A percentile compares a stretch with the other conserved stretches of the same genome.
Conservation (phyloP, 2,797 vertebrate species). For the Pteropus rufus region DNA sequence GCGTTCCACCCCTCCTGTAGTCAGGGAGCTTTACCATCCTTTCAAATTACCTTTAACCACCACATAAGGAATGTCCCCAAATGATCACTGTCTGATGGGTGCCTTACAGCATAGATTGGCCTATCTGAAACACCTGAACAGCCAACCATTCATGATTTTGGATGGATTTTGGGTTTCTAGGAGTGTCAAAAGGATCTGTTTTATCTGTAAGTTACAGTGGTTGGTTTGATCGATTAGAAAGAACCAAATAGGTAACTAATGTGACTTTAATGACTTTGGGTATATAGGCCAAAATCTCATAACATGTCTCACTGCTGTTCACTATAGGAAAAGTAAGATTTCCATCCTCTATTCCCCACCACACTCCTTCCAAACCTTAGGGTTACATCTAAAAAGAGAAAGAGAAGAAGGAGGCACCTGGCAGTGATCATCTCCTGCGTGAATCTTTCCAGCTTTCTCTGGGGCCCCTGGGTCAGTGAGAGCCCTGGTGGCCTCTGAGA, state of each 20-base stretch:
- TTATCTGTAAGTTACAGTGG: background rate
- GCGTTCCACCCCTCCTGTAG: background rate
- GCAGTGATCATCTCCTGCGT: background rate
- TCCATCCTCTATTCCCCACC: background rate
- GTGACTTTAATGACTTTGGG: slow-evolving; percentile 33
- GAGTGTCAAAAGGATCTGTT: slow-evolving; percentile 17
- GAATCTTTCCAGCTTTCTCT: background rate
- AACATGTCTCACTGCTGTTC: background rate
- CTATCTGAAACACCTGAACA: background rate
- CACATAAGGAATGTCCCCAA: background rate
- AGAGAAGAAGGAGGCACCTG: background rate
- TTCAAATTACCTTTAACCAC: background rate
- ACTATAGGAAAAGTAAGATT: background rate
- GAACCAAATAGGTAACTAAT: background rate
- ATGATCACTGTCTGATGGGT: background rate
- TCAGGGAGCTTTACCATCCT: background rate
- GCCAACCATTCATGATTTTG: background rate
- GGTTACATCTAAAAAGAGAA: background rate
- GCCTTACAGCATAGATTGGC: background rate
- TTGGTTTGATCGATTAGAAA: slow-evolving; percentile 49
- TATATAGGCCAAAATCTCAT: slow-evolving; percentile 27
- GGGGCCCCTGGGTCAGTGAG: background rate
- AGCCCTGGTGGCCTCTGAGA: background rate
- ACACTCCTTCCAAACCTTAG: background rate
- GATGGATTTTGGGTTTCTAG: background rate